Conservation (phyloP, 1,140 invertebrate genomes). For the Oncopodura yosiiana region DNA sequence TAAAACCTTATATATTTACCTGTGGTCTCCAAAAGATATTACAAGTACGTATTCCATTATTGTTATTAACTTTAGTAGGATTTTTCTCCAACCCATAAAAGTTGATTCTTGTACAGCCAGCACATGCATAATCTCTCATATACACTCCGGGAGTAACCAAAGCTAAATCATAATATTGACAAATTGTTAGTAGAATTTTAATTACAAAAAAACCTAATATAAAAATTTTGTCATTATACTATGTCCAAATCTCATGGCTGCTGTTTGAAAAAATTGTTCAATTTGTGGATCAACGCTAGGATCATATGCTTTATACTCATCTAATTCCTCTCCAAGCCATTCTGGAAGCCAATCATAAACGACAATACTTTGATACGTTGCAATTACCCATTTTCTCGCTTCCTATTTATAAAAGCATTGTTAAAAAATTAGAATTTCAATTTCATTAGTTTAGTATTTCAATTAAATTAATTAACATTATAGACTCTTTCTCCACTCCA, state of each 20-base stretch:
- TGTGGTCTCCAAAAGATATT: constrained; percentile 57
- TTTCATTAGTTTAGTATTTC: neutral
- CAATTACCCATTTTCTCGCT: constrained; percentile 52
- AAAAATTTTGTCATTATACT: neutral
- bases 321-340: constrained; percentile 39
- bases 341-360: constrained; percentile 47
- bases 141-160: constrained; percentile 46
- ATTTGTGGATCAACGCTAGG: constrained; percentile 55
- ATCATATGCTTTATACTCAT: constrained; percentile 45
- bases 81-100: constrained; percentile 18
- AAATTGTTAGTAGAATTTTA: neutral
- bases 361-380: constrained; percentile 46
- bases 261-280: constrained; percentile 57
- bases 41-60: constrained; percentile 48
- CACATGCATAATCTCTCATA: constrained; percentile 35
- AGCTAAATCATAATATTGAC: no score
- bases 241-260: constrained; percentile 55
- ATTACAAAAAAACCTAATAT: neutral
- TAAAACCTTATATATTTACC: constrained; percentile 36
- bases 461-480: constrained; percentile 35
- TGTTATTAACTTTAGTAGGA: neutral
- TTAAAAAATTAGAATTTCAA: neutral
- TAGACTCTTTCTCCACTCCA: constrained; percentile 49
- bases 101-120: constrained; percentile 14
- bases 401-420: constrained; percentile 35